Conservation (phyloP, 2,888 invertebrate species). For the Athripsodes cinereus region DNA sequence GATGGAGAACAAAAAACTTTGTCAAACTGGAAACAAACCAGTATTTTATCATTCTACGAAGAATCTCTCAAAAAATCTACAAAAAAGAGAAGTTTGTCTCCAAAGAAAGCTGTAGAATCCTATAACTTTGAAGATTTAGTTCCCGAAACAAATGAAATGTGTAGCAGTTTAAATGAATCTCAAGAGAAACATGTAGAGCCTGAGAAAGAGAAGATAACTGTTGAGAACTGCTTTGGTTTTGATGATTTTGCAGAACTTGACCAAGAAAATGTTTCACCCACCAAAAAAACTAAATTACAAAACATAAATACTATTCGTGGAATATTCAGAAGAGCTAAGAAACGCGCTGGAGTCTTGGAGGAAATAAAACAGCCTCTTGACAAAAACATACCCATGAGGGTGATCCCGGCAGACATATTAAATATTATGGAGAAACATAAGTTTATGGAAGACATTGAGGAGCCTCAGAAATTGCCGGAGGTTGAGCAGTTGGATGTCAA, state of each 20-base stretch:
- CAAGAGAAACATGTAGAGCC: constrained; percentile 1
- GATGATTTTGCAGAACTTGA: constrained; percentile 40
- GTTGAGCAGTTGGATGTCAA: constrained; percentile 2
- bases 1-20: constrained; percentile 28
- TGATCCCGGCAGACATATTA: constrained; percentile 1
- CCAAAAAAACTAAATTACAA: constrained; percentile 29
- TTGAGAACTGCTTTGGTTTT: constrained; percentile 43
- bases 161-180: background rate
- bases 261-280: constrained; percentile 42
- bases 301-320: constrained; percentile 17
- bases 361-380: constrained; percentile 14
- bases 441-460: background rate
- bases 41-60: constrained; percentile 40
- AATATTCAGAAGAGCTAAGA: constrained; percentile 4
- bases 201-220: constrained; percentile 13
- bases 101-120: constrained; percentile 12
- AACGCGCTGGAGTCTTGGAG: constrained; percentile 8
- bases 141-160: constrained; percentile 2
- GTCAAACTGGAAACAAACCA: constrained; percentile 41
- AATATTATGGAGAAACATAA: constrained; percentile 11
- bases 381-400: constrained; percentile 9
- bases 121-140: constrained; percentile 14
- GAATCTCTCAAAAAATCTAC: constrained; percentile 20
- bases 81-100: constrained; percentile 13
- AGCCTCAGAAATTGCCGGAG: background rate